Evolutionary conservation across 2,888 invertebrate species (phyloP).

Genomic region (Ectemnius lituratus): DNA sequence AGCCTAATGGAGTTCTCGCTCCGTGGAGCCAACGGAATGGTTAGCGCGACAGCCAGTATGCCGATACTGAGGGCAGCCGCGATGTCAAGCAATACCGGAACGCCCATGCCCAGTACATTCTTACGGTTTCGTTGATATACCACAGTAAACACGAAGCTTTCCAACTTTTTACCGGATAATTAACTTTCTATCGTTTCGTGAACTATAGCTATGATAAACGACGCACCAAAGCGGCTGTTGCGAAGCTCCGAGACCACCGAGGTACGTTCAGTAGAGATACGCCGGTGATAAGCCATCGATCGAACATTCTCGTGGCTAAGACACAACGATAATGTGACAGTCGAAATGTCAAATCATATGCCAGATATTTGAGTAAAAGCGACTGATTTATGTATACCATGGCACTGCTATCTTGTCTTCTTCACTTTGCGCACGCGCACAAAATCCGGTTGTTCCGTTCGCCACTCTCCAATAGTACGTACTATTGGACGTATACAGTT

Average conservation of each 20-base stretch:
- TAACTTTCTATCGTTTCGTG: neutral
- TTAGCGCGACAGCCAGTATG: constrained; percentile 7
- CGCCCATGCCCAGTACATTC: constrained; percentile 9
- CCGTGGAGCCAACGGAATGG: constrained; percentile 33
- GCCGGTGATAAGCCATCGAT: neutral
- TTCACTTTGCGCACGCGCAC: too few relatives aligned
- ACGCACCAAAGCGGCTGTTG: constrained; percentile 50
- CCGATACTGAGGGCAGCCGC: neutral
- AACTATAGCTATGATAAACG: constrained; percentile 56
- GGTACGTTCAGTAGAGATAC: constrained; percentile 42
- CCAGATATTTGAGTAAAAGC: too few relatives aligned
- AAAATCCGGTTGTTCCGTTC: too few relatives aligned
- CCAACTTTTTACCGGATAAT: too few relatives aligned
- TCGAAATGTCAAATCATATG: too few relatives aligned
- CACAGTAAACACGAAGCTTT: too few relatives aligned
- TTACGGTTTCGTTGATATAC: neutral
- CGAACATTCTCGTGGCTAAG: too few relatives aligned
- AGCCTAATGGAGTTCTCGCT: constrained; percentile 12
- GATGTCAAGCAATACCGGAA: constrained; percentile 28
- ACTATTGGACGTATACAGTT: too few relatives aligned
- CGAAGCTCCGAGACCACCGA: constrained; percentile 62
- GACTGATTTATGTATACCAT: too few relatives aligned
- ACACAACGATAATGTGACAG: too few relatives aligned
- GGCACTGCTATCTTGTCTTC: too few relatives aligned
- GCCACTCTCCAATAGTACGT: too few relatives aligned